Evolutionary conservation across 2,113 vertebrate species (phyloP).

Genomic region (Rhinoptilus africanus): DNA sequence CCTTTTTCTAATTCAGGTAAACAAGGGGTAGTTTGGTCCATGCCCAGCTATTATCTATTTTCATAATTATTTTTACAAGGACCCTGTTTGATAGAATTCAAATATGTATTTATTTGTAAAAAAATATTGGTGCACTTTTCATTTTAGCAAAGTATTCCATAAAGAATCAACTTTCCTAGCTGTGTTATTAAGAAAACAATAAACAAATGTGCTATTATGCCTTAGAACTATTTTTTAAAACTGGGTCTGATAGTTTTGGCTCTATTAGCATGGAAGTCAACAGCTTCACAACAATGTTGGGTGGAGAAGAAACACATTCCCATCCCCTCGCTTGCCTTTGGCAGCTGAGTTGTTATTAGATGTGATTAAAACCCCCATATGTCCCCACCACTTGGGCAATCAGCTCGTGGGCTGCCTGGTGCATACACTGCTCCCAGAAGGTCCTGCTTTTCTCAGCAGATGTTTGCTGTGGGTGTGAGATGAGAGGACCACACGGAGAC

Average conservation of each 20-base stretch:
- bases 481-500: not conserved
- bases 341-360: not conserved
- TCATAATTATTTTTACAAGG: not conserved
- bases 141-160: not conserved
- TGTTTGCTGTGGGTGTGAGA: not conserved
- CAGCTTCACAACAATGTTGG: not conserved
- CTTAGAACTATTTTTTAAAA: not conserved
- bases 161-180: constrained; percentile 10
- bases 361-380: not conserved
- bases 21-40: not conserved
- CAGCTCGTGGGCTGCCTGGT: not conserved
- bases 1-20: constrained; percentile 45
- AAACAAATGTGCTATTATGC: not conserved
- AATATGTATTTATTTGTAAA: constrained; percentile 25
- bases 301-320: not conserved
- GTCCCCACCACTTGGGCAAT: fast-evolving
- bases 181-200: not conserved
- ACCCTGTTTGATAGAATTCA: not conserved
- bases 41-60: constrained; percentile 1
- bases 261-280: not conserved
- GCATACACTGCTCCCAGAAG: not conserved
- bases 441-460: not conserved
- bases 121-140: not conserved
- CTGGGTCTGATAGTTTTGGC: not conserved
- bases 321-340: not conserved